Percentiles rank a stretch among this genome's conserved stretches.
These are phyloP conservation scores for Drosophila aldrichi DNA, from an alignment of 2,888 invertebrate genomes.

Conservation along the genomic window DNA sequence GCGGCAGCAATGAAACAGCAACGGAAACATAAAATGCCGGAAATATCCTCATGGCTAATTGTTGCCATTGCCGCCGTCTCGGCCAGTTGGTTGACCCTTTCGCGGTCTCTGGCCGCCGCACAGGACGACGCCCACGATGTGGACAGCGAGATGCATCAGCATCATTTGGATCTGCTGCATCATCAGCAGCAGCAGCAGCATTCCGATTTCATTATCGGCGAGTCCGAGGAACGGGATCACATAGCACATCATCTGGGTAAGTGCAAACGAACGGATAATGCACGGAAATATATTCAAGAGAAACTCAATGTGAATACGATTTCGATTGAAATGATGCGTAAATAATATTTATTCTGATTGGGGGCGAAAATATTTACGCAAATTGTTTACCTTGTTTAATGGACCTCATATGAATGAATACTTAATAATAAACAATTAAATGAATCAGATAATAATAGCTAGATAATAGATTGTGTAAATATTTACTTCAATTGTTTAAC, in stretches of 20 bases:
- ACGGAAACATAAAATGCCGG: conserved; percentile 83
- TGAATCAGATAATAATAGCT: no score
- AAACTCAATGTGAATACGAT: background rate
- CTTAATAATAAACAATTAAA: background rate
- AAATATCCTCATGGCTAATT: conserved; percentile 83
- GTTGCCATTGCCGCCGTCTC: conserved; percentile 65
- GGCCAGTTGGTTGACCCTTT: conserved; percentile 71
- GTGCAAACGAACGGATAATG: conserved; percentile 31
- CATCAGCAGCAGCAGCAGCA: conserved; percentile 67
- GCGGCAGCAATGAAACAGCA: conserved; percentile 69
- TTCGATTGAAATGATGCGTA: background rate
- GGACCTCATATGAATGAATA: background rate
- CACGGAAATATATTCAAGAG: background rate
- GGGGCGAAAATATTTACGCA: no score
- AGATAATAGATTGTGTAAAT: no score
- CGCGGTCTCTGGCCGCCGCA: conserved; percentile 54
- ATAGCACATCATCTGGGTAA: conserved; percentile 83
- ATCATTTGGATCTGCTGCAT: conserved; percentile 68
- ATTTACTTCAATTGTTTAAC: no score
- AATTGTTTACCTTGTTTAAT: no score
- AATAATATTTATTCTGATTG: background rate
- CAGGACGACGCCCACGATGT: conserved; percentile 68
- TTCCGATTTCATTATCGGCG: conserved; percentile 74
- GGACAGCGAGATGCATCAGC: conserved; percentile 68
- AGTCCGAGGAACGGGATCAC: conserved; percentile 82